A percentile compares a stretch with the other conserved stretches of the same genome.
Conservation (phyloP, 2,888 invertebrate species). For the Julus scandinavius region DNA sequence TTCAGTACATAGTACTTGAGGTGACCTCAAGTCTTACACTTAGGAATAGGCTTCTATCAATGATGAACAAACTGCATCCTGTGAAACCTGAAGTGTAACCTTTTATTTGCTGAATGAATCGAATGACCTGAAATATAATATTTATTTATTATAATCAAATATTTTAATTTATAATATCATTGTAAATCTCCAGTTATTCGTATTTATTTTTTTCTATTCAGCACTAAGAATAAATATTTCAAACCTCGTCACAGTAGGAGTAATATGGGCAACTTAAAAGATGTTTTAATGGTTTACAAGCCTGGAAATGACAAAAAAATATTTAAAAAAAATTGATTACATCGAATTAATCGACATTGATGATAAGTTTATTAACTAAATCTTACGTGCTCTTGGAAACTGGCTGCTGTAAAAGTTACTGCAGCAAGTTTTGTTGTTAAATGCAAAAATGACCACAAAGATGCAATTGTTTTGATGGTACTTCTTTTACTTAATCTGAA, state of each 20-base stretch:
- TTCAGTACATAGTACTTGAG: background rate
- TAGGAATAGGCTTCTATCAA: conserved; percentile 39
- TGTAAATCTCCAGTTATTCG: no score
- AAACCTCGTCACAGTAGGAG: conserved; percentile 38
- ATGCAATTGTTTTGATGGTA: background rate
- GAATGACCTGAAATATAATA: conserved; percentile 34
- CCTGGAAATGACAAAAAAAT: background rate
- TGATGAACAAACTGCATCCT: conserved; percentile 15
- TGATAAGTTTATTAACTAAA: background rate
- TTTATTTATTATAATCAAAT: background rate
- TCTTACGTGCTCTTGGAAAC: conserved; percentile 8
- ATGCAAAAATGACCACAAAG: conserved; percentile 26
- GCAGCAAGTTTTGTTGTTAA: conserved; percentile 7
- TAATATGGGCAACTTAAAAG: conserved; percentile 21
- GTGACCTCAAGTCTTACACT: background rate
- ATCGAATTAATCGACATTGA: background rate
- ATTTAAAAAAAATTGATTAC: background rate
- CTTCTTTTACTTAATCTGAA: conserved; percentile 43
- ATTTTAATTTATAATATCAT: no score
- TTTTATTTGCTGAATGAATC: conserved; percentile 30
- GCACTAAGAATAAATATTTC: background rate
- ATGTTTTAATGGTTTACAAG: background rate
- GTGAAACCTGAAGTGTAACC: conserved; percentile 31
- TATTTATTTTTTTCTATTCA: no score
- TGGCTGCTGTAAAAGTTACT: conserved; percentile 13